phyloP scores from a whole-genome alignment of 2,113 vertebrate species.

The Bufo gargarizans region DNA sequence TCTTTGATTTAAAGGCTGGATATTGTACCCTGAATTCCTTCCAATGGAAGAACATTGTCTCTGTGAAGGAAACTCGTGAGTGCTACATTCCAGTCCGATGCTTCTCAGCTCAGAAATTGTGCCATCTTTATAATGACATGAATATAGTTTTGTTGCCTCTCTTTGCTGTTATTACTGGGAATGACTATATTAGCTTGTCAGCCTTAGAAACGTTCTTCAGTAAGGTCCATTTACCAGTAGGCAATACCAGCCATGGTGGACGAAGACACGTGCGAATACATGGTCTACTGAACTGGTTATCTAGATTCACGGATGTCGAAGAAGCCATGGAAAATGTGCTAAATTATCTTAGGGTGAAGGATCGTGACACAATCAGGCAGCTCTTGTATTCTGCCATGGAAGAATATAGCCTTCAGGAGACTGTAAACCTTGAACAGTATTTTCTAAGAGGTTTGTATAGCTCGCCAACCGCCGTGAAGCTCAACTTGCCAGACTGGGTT shows the following conservation, averaged over 20 bases:
- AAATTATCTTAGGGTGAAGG: slow-evolving; percentile 62
- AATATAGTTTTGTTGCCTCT: slow-evolving; percentile 80
- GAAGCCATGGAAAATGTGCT: slow-evolving; percentile 76
- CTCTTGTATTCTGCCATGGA: slow-evolving; percentile 75
- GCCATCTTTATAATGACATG: slow-evolving; percentile 75
- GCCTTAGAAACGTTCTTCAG: slow-evolving; percentile 72
- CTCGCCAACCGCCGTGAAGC: slow-evolving; percentile 60
- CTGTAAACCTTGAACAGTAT: slow-evolving; percentile 74
- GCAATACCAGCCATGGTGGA: slow-evolving; percentile 53
- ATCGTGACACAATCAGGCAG: slow-evolving; percentile 65
- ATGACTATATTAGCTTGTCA: slow-evolving; percentile 77
- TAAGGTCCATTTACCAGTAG: slow-evolving; percentile 58
- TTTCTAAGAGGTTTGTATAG: slow-evolving; percentile 69
- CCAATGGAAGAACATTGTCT: slow-evolving; percentile 78
- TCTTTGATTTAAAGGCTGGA: slow-evolving; percentile 86
- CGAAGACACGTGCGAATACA: slow-evolving; percentile 73
- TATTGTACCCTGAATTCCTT: slow-evolving; percentile 84
- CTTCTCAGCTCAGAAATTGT: slow-evolving; percentile 77
- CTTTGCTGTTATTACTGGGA: slow-evolving; percentile 85
- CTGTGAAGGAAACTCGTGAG: slow-evolving; percentile 61
- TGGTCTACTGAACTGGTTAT: slow-evolving; percentile 83
- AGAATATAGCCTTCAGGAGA: slow-evolving; percentile 78
- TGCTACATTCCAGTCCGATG: slow-evolving; percentile 77
- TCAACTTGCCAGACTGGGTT: slow-evolving; percentile 76
- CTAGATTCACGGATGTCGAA: slow-evolving; percentile 71